Base-by-base conservation (phyloP, 2,113 vertebrate species). In the Trogon melanurus region DNA sequence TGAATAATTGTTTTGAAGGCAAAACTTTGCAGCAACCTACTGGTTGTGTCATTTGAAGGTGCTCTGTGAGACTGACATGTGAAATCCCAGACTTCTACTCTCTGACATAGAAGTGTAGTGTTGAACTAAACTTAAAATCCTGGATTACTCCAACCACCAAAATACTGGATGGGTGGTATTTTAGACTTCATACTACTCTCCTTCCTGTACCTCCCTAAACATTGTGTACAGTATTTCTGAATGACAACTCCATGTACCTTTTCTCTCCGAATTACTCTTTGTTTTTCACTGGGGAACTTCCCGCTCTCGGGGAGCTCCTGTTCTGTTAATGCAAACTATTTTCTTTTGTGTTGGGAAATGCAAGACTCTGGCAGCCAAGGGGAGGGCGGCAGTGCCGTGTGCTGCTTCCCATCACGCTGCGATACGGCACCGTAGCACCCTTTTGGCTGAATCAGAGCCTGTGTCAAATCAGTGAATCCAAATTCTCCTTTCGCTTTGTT, bases 391-490 rank as follows among this genome's bases (percentile, higher is more conserved):
- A 38, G 2, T 27, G 18, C 41, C 45, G 6, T 27, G 27, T 34
- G 50, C 25, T 38, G 25, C 57, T 75, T 29, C 15, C 14, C 20
- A 10, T 4, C 1, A 0, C 0, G 0, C 26, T 66, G 32, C 32
- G 38, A 6, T 44, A n/a, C 34, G 32, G 3, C 6, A 34, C 16
- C 1, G 3, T 54, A 66, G 32, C 9, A 4, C 11, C 38, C 30
- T 65, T 5, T 27, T 53, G 18, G 9, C 61, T 6, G 3, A 13
- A 2, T 27, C 27, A 61, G n/a, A 69, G 45, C 41, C 66, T 32
- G 2, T 26, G 30, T 20, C 30, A 53, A 50, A 10, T 61, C 66
- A 50, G 5, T 44, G 4, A 64, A 70, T 30, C n/a, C 19, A 14
- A 81, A 50, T 36, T 91, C 62, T 27, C 12, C 56, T 71, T 72